Evolutionary conservation across 2,888 invertebrate genomes (phyloP), one percentile per base, ranked within the genome.

Genomic region (Amblyjoppa fuscipennis): DNA sequence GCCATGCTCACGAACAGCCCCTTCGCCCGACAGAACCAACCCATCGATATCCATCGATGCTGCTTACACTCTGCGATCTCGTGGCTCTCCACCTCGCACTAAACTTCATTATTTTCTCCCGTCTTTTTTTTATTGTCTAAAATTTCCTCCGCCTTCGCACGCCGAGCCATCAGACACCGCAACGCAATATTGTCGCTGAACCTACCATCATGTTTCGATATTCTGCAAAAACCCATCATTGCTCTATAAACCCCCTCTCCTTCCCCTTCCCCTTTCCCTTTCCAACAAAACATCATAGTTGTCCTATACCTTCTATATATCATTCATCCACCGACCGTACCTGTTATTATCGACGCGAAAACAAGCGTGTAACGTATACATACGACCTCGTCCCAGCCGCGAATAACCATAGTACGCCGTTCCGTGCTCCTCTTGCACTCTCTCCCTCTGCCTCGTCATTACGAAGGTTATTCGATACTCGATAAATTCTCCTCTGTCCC

Each of bases 401-500:
- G 31, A 56, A 76, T 41, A 34, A 28, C 49, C 80, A 68, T 66
- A n/a, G 31, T 38, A 28, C 56, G 3, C 38, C 41, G 71, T 76
- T 53, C 31, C 53, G 31, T 53, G 59, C 61, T 64, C 25, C 31
- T 49, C 56, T 51, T 20, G 20, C 20, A 20, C 66, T 41, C 41
- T 34, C 34, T 34, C 41, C 13, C 56, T 25, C 20, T 59, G 56
- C 73, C 66, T 31, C 80, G 41, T 76, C 76, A 66, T 76, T 64
- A n/a, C 76, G 56, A 28, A 69, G 75, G 71, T 71, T 68, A 77
- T 77, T 81, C 84, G 84, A 81, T 81, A 73, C 82, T 77, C 77
- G 73, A 83, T 83, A 71, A 84, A 80, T 79, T 45, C 38, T 66
- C 41, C 75, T 25, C 51, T 66, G 59, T 68, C 71, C 66, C 53